phyloP scores from a whole-genome alignment of 2,113 vertebrate genomes.

The Sphaerodactylus townsendi region DNA sequence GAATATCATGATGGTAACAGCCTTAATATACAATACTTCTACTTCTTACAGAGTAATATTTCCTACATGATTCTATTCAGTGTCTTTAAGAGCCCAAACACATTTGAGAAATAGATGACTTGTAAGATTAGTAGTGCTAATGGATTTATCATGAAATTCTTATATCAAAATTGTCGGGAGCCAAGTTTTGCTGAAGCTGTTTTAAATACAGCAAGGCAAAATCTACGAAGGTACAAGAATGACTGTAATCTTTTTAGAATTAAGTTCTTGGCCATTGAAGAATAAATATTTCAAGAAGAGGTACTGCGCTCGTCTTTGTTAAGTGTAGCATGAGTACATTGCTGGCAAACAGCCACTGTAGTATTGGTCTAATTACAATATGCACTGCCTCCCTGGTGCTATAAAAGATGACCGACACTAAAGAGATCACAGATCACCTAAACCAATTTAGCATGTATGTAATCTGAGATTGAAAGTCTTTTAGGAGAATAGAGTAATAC shows the following conservation, averaged over 20 bases:
- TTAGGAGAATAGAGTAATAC: constrained; percentile 1
- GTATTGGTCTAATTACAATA: background rate
- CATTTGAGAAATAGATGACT: accelerated
- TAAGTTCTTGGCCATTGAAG: background rate
- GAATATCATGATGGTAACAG: background rate
- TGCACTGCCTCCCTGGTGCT: background rate
- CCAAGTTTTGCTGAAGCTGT: background rate
- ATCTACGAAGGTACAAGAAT: background rate
- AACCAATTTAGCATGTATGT: constrained; percentile 18
- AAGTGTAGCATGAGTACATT: background rate
- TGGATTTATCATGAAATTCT: background rate
- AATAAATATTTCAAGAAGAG: background rate
- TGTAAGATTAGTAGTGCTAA: background rate
- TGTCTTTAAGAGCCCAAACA: background rate
- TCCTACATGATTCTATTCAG: background rate
- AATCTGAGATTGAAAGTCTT: constrained; percentile 12
- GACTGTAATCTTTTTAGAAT: background rate
- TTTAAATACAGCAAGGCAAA: constrained; percentile 8
- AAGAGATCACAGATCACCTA: constrained; percentile 14
- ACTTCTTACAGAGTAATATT: background rate
- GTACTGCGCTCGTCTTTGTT: background rate
- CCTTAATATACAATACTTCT: background rate
- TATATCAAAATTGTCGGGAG: background rate
- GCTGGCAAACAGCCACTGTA: background rate
- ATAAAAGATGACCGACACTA: background rate